phyloP scores from a whole-genome alignment of 2,113 vertebrate species.

The Hemiscyllium ocellatum region DNA sequence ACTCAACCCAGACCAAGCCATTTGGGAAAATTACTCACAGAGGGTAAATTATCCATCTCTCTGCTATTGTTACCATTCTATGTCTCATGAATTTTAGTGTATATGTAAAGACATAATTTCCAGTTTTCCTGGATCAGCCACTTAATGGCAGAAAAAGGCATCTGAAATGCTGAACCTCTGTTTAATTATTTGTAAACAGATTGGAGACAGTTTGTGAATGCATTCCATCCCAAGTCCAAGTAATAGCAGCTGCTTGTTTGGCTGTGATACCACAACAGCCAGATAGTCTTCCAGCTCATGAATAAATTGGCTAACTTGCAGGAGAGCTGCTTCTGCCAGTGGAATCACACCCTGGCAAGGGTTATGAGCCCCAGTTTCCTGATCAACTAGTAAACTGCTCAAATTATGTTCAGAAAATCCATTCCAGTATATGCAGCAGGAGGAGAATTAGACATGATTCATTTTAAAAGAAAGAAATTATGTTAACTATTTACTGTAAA shows the following conservation, averaged over 20 bases:
- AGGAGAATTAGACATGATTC: neutral
- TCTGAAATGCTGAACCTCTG: neutral
- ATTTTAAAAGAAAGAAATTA: neutral
- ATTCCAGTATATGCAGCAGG: neutral
- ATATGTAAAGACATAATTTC: neutral
- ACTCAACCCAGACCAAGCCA: neutral
- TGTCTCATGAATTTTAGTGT: no score
- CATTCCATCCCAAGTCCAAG: neutral
- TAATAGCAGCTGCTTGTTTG: neutral
- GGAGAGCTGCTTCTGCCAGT: neutral
- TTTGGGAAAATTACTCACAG: neutral
- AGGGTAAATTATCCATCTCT: neutral
- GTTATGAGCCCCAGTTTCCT: neutral
- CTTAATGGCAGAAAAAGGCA: neutral
- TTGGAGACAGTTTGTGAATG: neutral
- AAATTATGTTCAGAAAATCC: neutral
- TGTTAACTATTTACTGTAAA: neutral
- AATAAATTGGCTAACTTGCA: neutral
- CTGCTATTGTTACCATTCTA: neutral
- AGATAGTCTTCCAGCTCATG: neutral
- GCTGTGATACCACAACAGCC: neutral
- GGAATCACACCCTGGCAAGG: neutral
- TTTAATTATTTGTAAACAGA: neutral
- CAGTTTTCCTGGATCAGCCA: neutral
- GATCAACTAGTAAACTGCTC: neutral